These are phyloP conservation scores for Dallia pectoralis DNA, from an alignment of 2,797 vertebrate species.

Conservation along the genomic window DNA sequence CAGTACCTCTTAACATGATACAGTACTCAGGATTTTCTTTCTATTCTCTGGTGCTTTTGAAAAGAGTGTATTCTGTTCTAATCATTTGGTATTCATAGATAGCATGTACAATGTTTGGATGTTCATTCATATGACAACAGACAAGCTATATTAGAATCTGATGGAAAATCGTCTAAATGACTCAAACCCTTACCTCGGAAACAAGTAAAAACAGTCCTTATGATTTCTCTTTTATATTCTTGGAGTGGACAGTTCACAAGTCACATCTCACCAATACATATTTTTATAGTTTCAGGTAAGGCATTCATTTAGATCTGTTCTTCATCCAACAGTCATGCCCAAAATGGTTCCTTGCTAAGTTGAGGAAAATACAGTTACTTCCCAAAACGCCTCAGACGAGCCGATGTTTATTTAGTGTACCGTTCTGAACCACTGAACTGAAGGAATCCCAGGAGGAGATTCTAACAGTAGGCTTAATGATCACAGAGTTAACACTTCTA, in stretches of 20 bases:
- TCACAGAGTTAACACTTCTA: not conserved
- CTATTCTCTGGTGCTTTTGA: slow-evolving; percentile 42
- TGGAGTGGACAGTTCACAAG: not conserved
- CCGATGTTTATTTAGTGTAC: not conserved
- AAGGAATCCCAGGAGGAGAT: not conserved
- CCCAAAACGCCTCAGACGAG: not conserved
- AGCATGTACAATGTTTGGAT: not conserved
- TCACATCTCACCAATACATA: not conserved
- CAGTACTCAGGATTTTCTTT: slow-evolving; percentile 39
- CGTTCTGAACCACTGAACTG: not conserved
- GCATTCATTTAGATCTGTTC: not conserved
- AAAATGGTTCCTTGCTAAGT: not conserved
- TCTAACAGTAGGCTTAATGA: not conserved
- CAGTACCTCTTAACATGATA: slow-evolving; percentile 31
- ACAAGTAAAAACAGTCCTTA: not conserved
- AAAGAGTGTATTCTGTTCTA: slow-evolving; percentile 12
- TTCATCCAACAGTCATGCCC: not conserved
- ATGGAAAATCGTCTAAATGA: not conserved
- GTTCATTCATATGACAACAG: not conserved
- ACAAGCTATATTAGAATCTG: not conserved
- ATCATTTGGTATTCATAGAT: not conserved
- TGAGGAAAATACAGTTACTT: not conserved
- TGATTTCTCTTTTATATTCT: not conserved
- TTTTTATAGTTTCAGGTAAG: not conserved
- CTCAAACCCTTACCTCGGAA: too few species aligned